Conservation (phyloP, 2,797 vertebrate species). For the Periophthalmus magnuspinnatus region DNA sequence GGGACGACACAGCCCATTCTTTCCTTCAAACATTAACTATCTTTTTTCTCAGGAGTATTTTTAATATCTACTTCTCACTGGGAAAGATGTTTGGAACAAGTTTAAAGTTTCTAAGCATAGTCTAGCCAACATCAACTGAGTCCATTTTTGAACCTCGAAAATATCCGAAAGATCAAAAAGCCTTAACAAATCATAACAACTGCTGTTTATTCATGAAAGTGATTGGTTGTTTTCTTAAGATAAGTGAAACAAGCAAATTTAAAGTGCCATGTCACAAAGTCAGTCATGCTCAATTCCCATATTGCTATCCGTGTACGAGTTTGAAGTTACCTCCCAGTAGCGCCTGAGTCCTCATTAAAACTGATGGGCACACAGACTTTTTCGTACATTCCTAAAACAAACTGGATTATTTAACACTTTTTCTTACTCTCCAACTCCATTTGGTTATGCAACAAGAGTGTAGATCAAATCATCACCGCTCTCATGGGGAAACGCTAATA, state of each 20-base stretch:
- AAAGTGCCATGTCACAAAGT: background rate
- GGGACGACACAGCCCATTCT: background rate
- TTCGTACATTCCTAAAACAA: conserved; percentile 63
- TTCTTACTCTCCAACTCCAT: conserved; percentile 54
- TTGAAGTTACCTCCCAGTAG: conserved; percentile 19
- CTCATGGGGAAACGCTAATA: conserved; percentile 70
- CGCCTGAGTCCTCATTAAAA: conserved; percentile 56
- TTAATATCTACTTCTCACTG: background rate
- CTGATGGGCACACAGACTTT: conserved; percentile 53
- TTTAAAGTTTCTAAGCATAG: background rate
- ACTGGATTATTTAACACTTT: conserved; percentile 68
- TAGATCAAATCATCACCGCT: conserved; percentile 67
- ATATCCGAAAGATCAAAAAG: background rate
- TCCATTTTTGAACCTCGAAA: background rate
- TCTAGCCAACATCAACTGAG: background rate
- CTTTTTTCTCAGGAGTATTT: background rate
- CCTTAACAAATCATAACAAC: too few species aligned
- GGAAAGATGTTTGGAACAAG: background rate
- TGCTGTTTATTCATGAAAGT: too few species aligned
- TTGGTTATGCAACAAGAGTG: conserved; percentile 66
- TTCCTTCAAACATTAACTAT: background rate
- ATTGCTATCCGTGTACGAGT: background rate
- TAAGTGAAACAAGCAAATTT: background rate
- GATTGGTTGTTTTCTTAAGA: too few species aligned
- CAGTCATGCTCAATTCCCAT: background rate